Base-by-base conservation (phyloP, 2,797 vertebrate genomes). In the Pogoniulus pusillus region DNA sequence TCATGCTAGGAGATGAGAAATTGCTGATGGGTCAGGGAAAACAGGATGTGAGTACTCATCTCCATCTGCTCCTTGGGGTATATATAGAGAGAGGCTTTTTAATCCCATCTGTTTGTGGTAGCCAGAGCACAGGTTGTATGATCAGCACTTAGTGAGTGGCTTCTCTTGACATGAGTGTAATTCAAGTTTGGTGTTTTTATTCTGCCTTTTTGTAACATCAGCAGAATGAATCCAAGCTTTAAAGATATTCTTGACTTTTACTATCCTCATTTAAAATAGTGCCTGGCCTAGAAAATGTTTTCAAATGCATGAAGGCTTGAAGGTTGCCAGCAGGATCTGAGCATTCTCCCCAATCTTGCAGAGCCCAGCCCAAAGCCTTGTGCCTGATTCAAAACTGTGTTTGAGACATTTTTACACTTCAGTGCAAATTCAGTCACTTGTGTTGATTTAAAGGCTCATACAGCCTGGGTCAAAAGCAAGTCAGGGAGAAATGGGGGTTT, bases 181-280 rank as follows among this genome's bases (percentile, higher is more conserved):
- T 94, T 93, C 74, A 86, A 32, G 71, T 81, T 78, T 83, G 45
- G 55, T 89, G 73, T 0, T 47, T 81, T 92, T 84, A 83, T 90
- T 90, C 86, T 32, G 27, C 65, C 54, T 70, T 88, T 92, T 79
- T 84, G 30, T 73, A 66, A 63, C 35, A 60, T 88, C 83, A 92
- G 81, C 78, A 94, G 76, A 84, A 92, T 64, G 69, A 70, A 79
- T n/a, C 58, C 53, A 86, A 86, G 81, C 72, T 93, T 92, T 93
- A 69, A 92, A 89, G 45, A 60, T 39, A 82, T 53, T 91, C 53
- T 73, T 88, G 83, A 84, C 70, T 92, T 92, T 79, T 69, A 76
- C 35, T 76, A 63, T 73, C 39, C 75, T 81, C 47, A 65, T 75
- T 85, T 92, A 79, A 92, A 90, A 66, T 88, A 60, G 8, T 84